These are phyloP conservation scores for Andricus curvator DNA, from an alignment of 2,888 invertebrate species.

Conservation along the genomic window DNA sequence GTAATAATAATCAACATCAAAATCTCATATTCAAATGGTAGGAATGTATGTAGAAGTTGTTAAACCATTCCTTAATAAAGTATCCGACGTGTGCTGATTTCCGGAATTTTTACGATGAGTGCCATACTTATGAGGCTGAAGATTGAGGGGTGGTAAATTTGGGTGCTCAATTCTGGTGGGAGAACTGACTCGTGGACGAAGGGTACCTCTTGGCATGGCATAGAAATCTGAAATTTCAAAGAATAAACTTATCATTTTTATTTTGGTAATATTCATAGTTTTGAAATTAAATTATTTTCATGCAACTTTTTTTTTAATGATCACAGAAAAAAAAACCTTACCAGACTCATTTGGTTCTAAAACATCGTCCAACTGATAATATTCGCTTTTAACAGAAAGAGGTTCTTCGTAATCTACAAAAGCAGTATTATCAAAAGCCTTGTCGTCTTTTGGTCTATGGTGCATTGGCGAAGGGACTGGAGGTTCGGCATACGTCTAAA, in stretches of 20 bases:
- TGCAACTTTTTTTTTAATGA: no score
- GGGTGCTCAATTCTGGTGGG: slow-evolving; percentile 91
- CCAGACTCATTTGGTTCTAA: slow-evolving; percentile 71
- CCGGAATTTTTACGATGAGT: slow-evolving; percentile 73
- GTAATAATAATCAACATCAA: not conserved
- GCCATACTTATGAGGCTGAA: slow-evolving; percentile 79
- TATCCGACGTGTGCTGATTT: slow-evolving; percentile 68
- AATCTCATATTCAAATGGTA: slow-evolving; percentile 65
- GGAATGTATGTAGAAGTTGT: slow-evolving; percentile 71
- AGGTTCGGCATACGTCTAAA: slow-evolving; percentile 73
- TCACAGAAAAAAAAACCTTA: slow-evolving; percentile 47
- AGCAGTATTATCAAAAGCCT: slow-evolving; percentile 86
- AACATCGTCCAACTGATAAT: slow-evolving; percentile 83
- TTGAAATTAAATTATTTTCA: no score
- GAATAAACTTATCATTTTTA: no score
- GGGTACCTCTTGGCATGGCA: slow-evolving; percentile 67
- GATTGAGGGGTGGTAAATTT: slow-evolving; percentile 88
- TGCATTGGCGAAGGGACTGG: slow-evolving; percentile 69
- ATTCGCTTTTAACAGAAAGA: slow-evolving; percentile 86
- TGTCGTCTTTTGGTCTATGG: slow-evolving; percentile 71
- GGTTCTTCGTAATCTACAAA: slow-evolving; percentile 92
- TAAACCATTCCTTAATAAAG: slow-evolving; percentile 68
- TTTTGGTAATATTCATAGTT: no score
- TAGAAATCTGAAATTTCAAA: slow-evolving; percentile 61
- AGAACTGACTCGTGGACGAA: slow-evolving; percentile 87